Conservation (phyloP, 2,113 vertebrate species). For the Tupaia chinensis region DNA sequence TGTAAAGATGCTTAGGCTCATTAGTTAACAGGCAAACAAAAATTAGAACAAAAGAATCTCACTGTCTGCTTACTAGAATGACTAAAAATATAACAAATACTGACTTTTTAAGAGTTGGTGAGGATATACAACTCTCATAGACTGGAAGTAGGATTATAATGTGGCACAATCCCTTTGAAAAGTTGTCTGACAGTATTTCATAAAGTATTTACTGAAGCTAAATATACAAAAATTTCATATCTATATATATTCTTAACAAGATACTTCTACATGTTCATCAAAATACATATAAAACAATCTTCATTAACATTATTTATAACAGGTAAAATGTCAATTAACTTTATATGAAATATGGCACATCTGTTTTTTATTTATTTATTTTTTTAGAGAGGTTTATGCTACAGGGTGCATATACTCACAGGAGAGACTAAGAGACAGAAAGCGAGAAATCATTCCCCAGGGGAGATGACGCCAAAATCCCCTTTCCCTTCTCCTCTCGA, state of each 20-base stretch:
- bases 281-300: not conserved
- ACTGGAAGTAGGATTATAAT: not conserved
- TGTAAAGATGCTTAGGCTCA: not conserved
- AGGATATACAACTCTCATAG: not conserved
- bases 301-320: not conserved
- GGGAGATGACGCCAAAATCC: too few relatives aligned
- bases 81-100: not conserved
- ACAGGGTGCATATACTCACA: too few relatives aligned
- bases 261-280: not conserved
- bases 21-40: constrained; percentile 10
- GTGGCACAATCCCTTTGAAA: not conserved
- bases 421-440: too few relatives aligned
- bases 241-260: not conserved
- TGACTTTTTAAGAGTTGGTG: not conserved
- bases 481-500: too few relatives aligned
- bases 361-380: too few relatives aligned
- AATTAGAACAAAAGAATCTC: not conserved
- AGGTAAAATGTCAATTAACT: not conserved
- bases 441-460: too few relatives aligned
- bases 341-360: not conserved
- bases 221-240: not conserved
- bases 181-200: not conserved
- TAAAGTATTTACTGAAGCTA: not conserved
- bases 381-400: too few relatives aligned
- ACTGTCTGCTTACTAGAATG: not conserved